A percentile compares a stretch with the other conserved stretches of the same genome.
phyloP scores from a whole-genome alignment of 2,797 vertebrate species.

The Buphagus erythrorhynchus region DNA sequence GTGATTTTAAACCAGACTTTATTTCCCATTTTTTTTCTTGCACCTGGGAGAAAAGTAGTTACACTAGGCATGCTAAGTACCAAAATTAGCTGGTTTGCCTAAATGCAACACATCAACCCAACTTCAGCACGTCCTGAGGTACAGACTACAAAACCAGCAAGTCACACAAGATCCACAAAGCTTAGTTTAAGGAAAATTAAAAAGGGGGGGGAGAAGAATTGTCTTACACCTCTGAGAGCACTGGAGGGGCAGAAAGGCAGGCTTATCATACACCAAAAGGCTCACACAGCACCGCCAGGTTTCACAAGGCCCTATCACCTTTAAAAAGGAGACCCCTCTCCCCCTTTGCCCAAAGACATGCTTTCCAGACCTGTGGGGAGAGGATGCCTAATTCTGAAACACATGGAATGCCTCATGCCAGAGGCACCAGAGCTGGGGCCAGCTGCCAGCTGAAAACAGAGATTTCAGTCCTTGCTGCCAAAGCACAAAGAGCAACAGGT shows the following conservation, averaged over 20 bases:
- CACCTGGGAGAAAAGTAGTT: not conserved
- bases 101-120: not conserved
- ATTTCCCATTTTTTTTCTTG: not conserved
- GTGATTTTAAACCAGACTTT: not conserved
- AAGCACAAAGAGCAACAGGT: not conserved
- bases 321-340: not conserved
- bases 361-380: not conserved
- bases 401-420: rapidly evolving
- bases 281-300: not conserved
- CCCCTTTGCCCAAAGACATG: not conserved
- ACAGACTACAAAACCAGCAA: not conserved
- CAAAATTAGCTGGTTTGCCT: not conserved
- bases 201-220: not conserved
- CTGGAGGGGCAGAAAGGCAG: not conserved
- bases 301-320: not conserved
- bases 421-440: not conserved
- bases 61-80: not conserved
- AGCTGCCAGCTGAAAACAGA: not conserved
- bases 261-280: not conserved
- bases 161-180: not conserved
- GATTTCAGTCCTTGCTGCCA: not conserved
- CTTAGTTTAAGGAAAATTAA: not conserved
- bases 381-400: not conserved
- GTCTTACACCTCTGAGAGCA: not conserved
- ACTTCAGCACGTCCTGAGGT: not conserved